phyloP scores from a whole-genome alignment of 2,888 invertebrate species.

The Autographa pulchrina region DNA sequence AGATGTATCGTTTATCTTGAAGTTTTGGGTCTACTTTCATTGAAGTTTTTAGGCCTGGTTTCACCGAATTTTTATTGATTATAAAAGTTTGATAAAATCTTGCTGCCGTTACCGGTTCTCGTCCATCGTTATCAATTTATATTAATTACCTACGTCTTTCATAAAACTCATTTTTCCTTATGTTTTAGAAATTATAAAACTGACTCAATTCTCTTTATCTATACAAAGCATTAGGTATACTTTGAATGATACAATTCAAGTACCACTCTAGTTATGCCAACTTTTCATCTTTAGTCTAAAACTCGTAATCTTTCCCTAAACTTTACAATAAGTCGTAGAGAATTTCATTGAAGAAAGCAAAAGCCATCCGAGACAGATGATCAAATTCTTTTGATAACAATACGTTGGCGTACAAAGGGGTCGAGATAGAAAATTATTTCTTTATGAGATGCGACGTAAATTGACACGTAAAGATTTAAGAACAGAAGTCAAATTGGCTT shows the following conservation, averaged over 20 bases:
- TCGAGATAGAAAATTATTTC: conserved; percentile 63
- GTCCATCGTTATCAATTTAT: not conserved
- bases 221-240: not conserved
- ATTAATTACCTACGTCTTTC: not conserved
- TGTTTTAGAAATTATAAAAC: no score
- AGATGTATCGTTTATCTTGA: conserved; percentile 35
- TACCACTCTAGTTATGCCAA: conserved; percentile 19
- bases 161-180: no score
- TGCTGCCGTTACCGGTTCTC: not conserved
- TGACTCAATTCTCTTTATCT: no score
- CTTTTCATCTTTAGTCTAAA: conserved; percentile 24
- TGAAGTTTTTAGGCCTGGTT: conserved; percentile 16
- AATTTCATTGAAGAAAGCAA: conserved; percentile 55
- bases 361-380: conserved; percentile 63
- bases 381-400: conserved; percentile 72
- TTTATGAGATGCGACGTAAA: conserved; percentile 47
- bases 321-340: conserved; percentile 41
- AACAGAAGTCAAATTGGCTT: conserved; percentile 62
- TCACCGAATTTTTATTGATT: not conserved
- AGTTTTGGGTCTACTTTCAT: conserved; percentile 24
- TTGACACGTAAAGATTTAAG: conserved; percentile 49
- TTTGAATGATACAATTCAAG: not conserved
- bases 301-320: conserved; percentile 41
- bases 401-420: conserved; percentile 63
- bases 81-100: conserved; percentile 14